phyloP scores from a whole-genome alignment of 2,113 vertebrate genomes.

The Chinchilla lanigera region DNA sequence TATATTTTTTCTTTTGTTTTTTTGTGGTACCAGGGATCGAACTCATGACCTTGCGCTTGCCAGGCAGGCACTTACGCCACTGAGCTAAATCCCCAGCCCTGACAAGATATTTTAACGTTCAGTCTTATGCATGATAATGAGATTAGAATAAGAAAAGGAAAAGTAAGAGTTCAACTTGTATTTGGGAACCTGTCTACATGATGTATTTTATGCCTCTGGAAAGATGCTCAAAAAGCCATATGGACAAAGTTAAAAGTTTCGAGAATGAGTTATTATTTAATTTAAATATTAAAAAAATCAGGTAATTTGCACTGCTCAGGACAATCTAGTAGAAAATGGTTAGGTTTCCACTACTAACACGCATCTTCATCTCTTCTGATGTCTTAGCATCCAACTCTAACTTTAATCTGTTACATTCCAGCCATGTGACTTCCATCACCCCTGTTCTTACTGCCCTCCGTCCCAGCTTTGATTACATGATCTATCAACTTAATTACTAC shows the following conservation, averaged over 20 bases:
- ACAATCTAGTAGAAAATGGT: neutral
- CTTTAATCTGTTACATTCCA: neutral
- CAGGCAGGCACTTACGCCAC: no score
- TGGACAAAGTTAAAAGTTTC: neutral
- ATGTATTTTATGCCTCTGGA: neutral
- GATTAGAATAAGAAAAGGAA: neutral
- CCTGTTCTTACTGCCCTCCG: neutral
- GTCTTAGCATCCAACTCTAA: neutral
- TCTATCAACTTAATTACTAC: neutral
- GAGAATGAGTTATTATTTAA: conserved; percentile 5
- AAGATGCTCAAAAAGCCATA: neutral
- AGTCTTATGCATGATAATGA: neutral
- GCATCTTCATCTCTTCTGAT: neutral
- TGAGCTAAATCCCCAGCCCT: no score
- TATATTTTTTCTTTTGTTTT: no score
- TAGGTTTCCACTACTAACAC: neutral
- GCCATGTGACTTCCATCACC: neutral
- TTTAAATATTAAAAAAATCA: neutral
- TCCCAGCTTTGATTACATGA: neutral
- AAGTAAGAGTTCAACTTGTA: neutral
- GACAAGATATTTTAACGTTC: neutral
- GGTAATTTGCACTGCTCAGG: neutral
- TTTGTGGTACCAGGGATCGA: no score
- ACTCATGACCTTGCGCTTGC: no score
- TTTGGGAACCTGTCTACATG: neutral